phyloP scores from a whole-genome alignment of 2,888 invertebrate genomes.

The Parnassius orleans region DNA sequence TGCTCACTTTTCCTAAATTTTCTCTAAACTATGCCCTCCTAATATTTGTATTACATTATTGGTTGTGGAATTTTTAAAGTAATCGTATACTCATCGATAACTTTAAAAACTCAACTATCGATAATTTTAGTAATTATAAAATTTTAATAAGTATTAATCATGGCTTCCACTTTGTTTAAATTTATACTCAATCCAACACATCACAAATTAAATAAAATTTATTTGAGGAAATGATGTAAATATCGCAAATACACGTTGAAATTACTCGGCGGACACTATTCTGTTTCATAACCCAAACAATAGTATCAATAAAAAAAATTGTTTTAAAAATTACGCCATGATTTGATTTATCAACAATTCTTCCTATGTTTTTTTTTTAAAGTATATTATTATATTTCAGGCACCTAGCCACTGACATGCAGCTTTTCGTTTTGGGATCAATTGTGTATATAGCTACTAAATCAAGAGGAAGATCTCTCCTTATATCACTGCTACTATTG shows the following conservation, averaged over 20 bases:
- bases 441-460: slow-evolving; percentile 21
- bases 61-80: no score
- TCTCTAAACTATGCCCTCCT: no score
- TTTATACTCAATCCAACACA: background rate
- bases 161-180: background rate
- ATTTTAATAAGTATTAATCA: no score
- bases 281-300: background rate
- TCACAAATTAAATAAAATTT: background rate
- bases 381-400: slow-evolving; percentile 30
- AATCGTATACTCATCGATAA: no score
- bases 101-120: no score
- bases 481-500: slow-evolving; percentile 5
- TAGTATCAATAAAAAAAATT: background rate
- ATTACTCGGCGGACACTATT: no score
- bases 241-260: background rate
- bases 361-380: background rate
- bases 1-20: no score
- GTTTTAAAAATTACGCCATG: background rate
- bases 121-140: no score
- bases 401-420: slow-evolving; percentile 50
- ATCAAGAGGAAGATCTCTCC: background rate
- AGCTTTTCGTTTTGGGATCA: slow-evolving; percentile 42
- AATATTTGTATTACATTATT: no score
- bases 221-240: background rate
- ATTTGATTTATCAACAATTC: background rate